Evolutionary conservation across 2,888 invertebrate species (phyloP), one percentile per base, ranked within the genome.

Genomic region (Synergus japonicus): DNA sequence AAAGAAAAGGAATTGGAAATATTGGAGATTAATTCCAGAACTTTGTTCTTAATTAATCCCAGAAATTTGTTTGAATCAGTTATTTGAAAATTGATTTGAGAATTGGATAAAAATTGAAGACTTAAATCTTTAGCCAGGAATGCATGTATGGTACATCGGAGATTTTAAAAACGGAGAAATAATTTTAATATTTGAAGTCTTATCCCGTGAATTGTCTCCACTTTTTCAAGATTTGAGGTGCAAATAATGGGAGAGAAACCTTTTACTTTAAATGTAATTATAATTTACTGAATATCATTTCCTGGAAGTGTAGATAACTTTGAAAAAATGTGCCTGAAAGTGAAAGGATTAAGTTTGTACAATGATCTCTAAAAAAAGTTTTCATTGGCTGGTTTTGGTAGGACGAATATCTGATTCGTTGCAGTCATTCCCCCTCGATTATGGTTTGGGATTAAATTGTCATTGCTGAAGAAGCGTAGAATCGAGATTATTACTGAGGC

Each of bases 351-450:
- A 60, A 60, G 60, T 22, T 60, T 2, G 4, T 60, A 22, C 10
- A 60, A n/a, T 8, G 54, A 54, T 54, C n/a, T n/a, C n/a, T 9
- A 54, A 54, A 54, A 9, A 54, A 9, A 60, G 22, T 22, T 60
- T 60, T 29, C 22, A 13, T 22, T 10, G 12, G 13, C 18, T 22
- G 5, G 22, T 12, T 12, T 29, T 60, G 3, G 60, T 60, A 60
- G 22, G 60, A 60, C 60, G 60, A 60, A 60, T 60, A 60, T 29
- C 60, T 60, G 12, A 60, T 60, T 60, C 60, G 60, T 60, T 4
- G 22, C 60, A 60, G 60, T 60, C 60, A 22, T 60, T 60, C n/a
- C 12, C 22, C 10, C 10, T 60, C 60, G 22, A 60, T 60, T 60
- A 60, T 29, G 60, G 60, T 22, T 9, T 22, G 22, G 60, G 22